Evolutionary conservation across 1,140 invertebrate genomes (phyloP), one percentile per base, ranked within the genome.

Genomic region (Drosophila equinoxialis): DNA sequence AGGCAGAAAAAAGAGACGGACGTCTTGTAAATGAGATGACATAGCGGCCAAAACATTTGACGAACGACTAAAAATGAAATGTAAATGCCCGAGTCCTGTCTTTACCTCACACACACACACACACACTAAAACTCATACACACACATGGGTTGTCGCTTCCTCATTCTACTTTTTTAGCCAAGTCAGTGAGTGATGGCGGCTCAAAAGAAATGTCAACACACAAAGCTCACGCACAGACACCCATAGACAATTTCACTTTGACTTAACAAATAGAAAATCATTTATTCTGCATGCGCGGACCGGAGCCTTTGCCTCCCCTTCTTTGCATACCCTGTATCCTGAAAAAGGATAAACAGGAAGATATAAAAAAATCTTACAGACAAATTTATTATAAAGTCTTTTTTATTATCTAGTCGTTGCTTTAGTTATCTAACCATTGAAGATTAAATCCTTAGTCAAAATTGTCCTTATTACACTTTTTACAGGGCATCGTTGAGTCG

Each of bases 251-350:
- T 87, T 86, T 86, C 84, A 74, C 83, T 86, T 86, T 86, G 79
- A 87, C 84, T 87, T 87, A 87, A 86, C 83, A 86, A 86, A 86
- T 86, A 86, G 84, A 86, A 86, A 86, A 87, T 86, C 83, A 86
- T 86, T 86, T 86, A 86, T 86, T 86, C 83, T 83, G 70, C 83
- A 86, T 82, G 80, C 83, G 76, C 76, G 75, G 77, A 54, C 68
- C 61, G 59, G 58, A 54, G 60, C 74, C 60, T 42, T 3, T 14
- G 48, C 7, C 37, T 23, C 62, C 62, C 42, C 74, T 73, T 77
- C 79, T 79, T 60, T 3, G 10, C 11, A 62, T 20, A 65, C 59
- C 45, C 68, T 67, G 45, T 62, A 51, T 20, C 37, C 5, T 5
- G 6, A 0, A 48, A 8, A 26, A 61, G 57, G 42, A 17, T 57